A percentile compares a stretch with the other conserved stretches of the same genome.
Conservation (phyloP, 2,888 invertebrate genomes). For the Epiblema foenella region DNA sequence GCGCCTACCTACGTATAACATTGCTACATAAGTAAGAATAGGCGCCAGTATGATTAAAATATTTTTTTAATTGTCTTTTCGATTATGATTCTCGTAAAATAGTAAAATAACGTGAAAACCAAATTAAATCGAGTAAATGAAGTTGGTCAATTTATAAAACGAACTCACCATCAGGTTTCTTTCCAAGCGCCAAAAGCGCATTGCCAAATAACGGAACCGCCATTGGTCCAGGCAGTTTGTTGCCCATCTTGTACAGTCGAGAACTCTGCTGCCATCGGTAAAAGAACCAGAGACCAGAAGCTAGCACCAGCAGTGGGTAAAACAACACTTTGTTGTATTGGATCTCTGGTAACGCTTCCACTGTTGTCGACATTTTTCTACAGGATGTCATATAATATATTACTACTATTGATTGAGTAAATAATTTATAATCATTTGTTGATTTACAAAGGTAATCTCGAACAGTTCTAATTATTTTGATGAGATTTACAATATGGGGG, state of each 20-base stretch:
- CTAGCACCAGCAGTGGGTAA: conserved; percentile 65
- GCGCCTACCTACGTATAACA: no score
- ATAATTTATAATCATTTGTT: no score
- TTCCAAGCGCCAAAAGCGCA: conserved; percentile 86
- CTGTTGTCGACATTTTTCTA: conserved; percentile 57
- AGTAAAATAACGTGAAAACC: no score
- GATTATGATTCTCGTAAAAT: no score
- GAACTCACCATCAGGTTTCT: conserved; percentile 85
- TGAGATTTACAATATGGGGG: no score
- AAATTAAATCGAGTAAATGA: no score
- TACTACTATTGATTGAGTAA: neutral
- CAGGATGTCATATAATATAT: neutral
- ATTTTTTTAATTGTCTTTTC: no score
- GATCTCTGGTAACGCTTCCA: conserved; percentile 49
- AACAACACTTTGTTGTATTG: conserved; percentile 57
- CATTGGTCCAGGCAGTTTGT: conserved; percentile 88
- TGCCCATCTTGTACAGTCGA: conserved; percentile 85
- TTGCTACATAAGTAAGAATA: neutral
- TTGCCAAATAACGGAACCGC: conserved; percentile 89
- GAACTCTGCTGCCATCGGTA: conserved; percentile 81
- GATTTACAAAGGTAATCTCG: no score
- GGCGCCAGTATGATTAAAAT: neutral
- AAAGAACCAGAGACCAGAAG: conserved; percentile 64
- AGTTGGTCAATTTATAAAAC: no score
- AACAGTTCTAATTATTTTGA: no score